Evolutionary conservation across 1,140 invertebrate species (phyloP).

Genomic region (Drosophila sproati): DNA sequence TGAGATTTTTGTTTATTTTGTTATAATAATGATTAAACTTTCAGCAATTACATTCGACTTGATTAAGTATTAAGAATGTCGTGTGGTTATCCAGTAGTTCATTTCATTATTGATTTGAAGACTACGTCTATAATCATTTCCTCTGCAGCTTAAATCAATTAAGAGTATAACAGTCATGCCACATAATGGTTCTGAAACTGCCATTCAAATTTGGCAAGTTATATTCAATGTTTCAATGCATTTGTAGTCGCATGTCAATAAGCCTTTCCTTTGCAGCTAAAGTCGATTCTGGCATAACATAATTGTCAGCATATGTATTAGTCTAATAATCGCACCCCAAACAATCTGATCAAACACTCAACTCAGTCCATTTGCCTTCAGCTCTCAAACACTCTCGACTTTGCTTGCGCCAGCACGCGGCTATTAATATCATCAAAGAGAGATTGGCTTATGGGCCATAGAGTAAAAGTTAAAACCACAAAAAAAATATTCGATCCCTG

Average conservation of each 20-base stretch:
- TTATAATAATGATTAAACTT: too few species aligned
- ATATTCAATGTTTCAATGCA: neutral
- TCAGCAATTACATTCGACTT: too few species aligned
- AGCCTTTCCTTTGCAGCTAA: conserved; percentile 4
- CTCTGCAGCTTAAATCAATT: neutral
- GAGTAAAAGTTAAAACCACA: conserved; percentile 53
- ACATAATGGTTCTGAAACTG: neutral
- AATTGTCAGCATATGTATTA: conserved; percentile 2
- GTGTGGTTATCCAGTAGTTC: too few species aligned
- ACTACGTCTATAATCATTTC: conserved; percentile 9
- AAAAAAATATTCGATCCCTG: conserved; percentile 27
- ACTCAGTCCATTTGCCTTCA: neutral
- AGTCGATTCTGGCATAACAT: neutral
- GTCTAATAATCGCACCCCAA: neutral
- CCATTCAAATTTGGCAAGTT: too few species aligned
- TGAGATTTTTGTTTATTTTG: too few species aligned
- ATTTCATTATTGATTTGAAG: neutral
- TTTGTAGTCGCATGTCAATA: neutral
- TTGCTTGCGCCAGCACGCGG: conserved; percentile 33
- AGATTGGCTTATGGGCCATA: conserved; percentile 32
- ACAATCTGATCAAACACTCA: conserved; percentile 16
- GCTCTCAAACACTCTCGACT: conserved; percentile 25
- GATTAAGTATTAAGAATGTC: too few species aligned
- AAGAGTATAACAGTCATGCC: neutral
- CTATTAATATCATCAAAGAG: conserved; percentile 60